These are phyloP conservation scores for Emydocephalus ijimae DNA, from an alignment of 2,113 vertebrate species.

Conservation along the genomic window DNA sequence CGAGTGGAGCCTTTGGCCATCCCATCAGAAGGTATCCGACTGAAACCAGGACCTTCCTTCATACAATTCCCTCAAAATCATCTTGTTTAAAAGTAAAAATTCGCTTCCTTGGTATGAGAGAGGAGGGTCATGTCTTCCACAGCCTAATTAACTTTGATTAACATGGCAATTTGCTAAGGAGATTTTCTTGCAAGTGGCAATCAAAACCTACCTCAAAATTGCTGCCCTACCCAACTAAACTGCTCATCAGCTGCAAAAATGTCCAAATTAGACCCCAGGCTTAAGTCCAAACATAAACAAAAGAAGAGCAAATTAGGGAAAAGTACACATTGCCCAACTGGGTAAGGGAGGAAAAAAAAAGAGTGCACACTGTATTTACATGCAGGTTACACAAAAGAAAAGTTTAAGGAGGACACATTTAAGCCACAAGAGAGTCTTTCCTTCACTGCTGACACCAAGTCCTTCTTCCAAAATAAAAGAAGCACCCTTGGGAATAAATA, in stretches of 20 bases:
- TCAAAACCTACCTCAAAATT: conserved; percentile 57
- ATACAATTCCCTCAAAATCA: neutral
- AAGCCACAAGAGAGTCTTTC: neutral
- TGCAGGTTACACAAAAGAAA: neutral
- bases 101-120: neutral
- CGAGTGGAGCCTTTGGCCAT: neutral
- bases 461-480: neutral
- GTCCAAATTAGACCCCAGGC: conserved; percentile 56
- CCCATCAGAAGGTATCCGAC: neutral
- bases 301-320: conserved; percentile 55
- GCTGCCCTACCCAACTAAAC: conserved; percentile 44
- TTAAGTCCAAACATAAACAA: conserved; percentile 36
- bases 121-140: neutral
- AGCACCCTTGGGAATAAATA: rapidly evolving
- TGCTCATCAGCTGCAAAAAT: conserved; percentile 36
- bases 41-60: neutral
- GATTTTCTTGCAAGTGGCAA: conserved; percentile 41
- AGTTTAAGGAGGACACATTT: neutral
- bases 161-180: conserved; percentile 26
- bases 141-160: conserved; percentile 27
- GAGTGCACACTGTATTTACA: neutral
- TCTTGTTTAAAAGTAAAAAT: neutral
- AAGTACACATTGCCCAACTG: conserved; percentile 32
- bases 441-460: neutral
- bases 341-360: conserved; percentile 2